Conservation (phyloP, 2,888 invertebrate genomes). For the Meganola albula region DNA sequence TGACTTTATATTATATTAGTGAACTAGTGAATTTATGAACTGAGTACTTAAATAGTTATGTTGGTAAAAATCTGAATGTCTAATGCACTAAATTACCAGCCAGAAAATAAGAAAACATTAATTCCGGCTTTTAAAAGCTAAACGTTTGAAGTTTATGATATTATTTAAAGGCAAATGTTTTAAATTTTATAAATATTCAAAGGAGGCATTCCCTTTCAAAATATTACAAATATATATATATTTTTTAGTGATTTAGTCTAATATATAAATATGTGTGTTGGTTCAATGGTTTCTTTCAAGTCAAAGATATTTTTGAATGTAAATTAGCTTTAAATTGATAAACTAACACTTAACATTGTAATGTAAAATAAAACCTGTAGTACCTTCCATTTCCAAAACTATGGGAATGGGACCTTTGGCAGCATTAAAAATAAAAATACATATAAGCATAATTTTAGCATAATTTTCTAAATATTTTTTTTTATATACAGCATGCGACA, state of each 20-base stretch:
- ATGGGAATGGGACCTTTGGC: constrained; percentile 76
- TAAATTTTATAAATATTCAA: too few species aligned
- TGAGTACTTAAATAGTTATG: not conserved
- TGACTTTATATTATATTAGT: too few species aligned
- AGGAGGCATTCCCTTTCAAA: too few species aligned
- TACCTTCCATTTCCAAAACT: constrained; percentile 78
- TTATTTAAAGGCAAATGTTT: too few species aligned
- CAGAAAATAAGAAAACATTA: constrained; percentile 21
- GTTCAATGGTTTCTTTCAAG: not conserved
- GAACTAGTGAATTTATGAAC: too few species aligned
- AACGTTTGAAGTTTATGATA: too few species aligned
- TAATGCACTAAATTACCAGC: constrained; percentile 19
- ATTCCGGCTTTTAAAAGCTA: too few species aligned
- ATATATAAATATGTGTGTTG: not conserved
- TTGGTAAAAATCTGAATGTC: constrained; percentile 4
- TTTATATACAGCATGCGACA: too few species aligned
- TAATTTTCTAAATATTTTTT: too few species aligned
- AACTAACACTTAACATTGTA: not conserved
- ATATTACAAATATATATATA: too few species aligned
- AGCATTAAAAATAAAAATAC: constrained; percentile 66
- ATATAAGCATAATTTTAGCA: too few species aligned
- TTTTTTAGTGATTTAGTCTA: not conserved
- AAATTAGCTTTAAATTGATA: too few species aligned
- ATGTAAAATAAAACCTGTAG: constrained; percentile 7
- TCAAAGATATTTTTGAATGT: not conserved